Evolutionary conservation across 2,888 invertebrate species (phyloP), one percentile per base, ranked within the genome.

Genomic region (Hecatera dysodea): DNA sequence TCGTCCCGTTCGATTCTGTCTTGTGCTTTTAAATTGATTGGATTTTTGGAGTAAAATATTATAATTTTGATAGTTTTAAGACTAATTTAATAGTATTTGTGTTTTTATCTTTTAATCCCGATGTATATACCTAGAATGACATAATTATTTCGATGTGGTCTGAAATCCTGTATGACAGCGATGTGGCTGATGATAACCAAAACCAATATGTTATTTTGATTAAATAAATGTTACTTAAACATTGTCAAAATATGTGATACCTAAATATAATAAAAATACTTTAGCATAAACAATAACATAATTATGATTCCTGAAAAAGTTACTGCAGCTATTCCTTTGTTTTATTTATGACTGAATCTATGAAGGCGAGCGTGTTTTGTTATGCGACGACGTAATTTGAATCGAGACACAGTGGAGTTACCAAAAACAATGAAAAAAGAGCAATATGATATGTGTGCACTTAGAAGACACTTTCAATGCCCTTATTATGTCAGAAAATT

Each of bases 381-480:
- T 69, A 55, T 46, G 39, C 44, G 56, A 55, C 70, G 52, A 70
- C 68, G 70, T 67, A 74, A 68, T 72, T 64, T 27, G 66, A 85
- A 69, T 67, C 55, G 63, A 68, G 75, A 78, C 29, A 81, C 75
- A 83, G 62, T 63, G 60, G 52, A 67, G 52, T 72, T 53, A 65
- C 55, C 57, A 74, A 78, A 76, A 70, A 85, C 86, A 85, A 85
- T 78, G 73, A 67, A 75, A 60, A 75, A 55, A 55, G 59, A 60
- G 55, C 73, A 80, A 81, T 67, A 55, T 29, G 60, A 52, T 59
- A 52, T 33, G 50, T n/a, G 36, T 72, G 33, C 33, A 67, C 29
- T 55, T 42, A 19, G 27, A 62, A 69, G 52, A 22, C 24, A 46
- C 27, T 67, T 48, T 56, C 8, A 50, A 72, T 27, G 50, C 17